Conservation (phyloP, 2,888 invertebrate genomes). For the Hydraecia micacea region DNA sequence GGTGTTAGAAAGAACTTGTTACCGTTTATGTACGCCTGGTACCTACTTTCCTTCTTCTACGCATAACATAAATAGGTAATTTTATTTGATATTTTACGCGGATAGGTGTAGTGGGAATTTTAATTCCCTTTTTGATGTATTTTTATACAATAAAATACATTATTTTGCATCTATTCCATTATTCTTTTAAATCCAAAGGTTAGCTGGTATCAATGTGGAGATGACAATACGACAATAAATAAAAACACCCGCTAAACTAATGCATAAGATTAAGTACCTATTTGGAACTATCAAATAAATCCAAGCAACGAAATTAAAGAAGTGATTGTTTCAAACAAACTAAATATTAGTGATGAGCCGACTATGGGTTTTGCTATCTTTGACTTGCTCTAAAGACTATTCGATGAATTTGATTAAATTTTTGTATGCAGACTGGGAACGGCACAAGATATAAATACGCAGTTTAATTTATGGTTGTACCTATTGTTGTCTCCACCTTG, state of each 20-base stretch:
- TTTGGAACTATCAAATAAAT: no score
- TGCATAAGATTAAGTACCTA: no score
- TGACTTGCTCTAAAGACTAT: not conserved
- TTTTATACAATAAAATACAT: not conserved
- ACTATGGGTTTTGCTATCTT: not conserved
- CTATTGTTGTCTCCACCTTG: not conserved
- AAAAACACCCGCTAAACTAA: no score
- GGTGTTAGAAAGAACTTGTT: constrained; percentile 64
- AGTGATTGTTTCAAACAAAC: no score
- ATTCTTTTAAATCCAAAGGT: not conserved
- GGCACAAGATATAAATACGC: no score
- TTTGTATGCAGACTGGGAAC: no score
- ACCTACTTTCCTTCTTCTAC: constrained; percentile 58
- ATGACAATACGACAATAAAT: no score
- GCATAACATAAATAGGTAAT: not conserved
- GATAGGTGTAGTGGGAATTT: not conserved
- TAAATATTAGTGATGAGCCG: not conserved
- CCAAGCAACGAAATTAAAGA: no score
- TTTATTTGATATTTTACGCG: constrained; percentile 20
- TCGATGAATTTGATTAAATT: no score
- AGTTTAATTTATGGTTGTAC: not conserved
- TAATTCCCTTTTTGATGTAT: not conserved
- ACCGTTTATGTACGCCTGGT: constrained; percentile 48
- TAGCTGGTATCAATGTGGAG: not conserved
- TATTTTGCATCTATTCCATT: not conserved